Conservation (phyloP, 2,888 invertebrate genomes). For the Adineta ricciae region DNA sequence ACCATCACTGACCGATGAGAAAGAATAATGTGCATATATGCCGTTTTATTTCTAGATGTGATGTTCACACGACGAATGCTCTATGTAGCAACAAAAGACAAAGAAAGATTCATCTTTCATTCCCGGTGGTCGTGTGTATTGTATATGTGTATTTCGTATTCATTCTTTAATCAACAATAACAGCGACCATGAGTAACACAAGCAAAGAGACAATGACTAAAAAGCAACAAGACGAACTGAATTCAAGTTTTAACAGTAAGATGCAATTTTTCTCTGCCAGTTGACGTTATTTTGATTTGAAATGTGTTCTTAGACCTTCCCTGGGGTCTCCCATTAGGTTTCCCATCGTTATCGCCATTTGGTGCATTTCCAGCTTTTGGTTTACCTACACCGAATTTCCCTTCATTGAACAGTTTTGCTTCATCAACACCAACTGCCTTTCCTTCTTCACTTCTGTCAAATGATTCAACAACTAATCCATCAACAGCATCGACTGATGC, state of each 20-base stretch:
- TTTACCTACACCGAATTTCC: not conserved
- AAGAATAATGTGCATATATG: conserved; percentile 1
- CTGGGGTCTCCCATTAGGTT: conserved; percentile 13
- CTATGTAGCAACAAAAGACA: not conserved
- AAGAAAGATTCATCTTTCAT: conserved; percentile 15
- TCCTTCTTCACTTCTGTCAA: not conserved
- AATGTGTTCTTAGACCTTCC: not conserved
- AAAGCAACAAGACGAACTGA: not conserved
- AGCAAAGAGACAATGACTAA: not conserved
- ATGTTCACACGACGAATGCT: conserved; percentile 11
- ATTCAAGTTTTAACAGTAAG: not conserved
- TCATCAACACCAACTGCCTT: not conserved
- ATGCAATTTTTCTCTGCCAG: not conserved
- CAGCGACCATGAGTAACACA: not conserved
- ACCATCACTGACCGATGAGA: not conserved
- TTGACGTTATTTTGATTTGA: not conserved
- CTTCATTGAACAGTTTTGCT: conserved; percentile 9
- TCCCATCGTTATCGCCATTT: not conserved
- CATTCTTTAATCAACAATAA: conserved; percentile 1
- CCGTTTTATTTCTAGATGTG: conserved; percentile 1
- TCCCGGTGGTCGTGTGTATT: conserved; percentile 13
- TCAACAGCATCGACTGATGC: not conserved
- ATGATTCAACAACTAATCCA: not conserved
- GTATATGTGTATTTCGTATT: not conserved
- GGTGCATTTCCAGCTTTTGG: not conserved